Evolutionary conservation across 2,888 invertebrate species (phyloP).

Genomic region (Sarcophaga rosellei): DNA sequence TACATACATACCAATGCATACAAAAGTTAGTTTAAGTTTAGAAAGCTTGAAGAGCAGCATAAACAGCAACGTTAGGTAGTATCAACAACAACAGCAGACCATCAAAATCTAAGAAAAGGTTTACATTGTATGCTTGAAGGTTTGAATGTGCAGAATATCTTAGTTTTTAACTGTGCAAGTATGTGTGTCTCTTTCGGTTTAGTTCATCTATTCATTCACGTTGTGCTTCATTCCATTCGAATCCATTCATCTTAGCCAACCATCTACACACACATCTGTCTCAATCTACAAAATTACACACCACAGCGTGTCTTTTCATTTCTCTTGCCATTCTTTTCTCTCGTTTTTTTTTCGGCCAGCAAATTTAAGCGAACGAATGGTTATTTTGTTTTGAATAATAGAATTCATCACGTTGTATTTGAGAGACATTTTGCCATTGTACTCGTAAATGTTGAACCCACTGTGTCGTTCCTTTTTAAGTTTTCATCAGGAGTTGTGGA

Average conservation of each 20-base stretch:
- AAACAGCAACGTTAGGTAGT: background rate
- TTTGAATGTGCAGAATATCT: background rate
- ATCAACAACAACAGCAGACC: background rate
- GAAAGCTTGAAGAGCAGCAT: background rate
- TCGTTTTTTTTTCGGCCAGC: no score
- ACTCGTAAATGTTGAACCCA: no score
- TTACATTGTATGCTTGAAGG: background rate
- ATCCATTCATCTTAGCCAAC: background rate
- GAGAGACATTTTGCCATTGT: no score
- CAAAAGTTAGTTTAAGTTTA: background rate
- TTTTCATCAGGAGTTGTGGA: no score
- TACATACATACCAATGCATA: background rate
- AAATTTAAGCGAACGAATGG: no score
- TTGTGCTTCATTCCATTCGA: background rate
- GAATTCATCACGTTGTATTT: no score
- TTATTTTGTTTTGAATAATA: no score
- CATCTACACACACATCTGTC: no score
- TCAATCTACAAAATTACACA: constrained; percentile 19
- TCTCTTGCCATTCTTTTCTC: no score
- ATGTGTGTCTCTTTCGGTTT: background rate
- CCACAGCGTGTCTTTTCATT: background rate
- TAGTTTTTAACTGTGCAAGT: no score
- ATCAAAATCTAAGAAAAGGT: background rate
- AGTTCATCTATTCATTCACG: background rate
- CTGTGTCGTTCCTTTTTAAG: no score